Evolutionary conservation across 2,888 invertebrate genomes (phyloP).

Genomic region (Megalurothrips usitatus): DNA sequence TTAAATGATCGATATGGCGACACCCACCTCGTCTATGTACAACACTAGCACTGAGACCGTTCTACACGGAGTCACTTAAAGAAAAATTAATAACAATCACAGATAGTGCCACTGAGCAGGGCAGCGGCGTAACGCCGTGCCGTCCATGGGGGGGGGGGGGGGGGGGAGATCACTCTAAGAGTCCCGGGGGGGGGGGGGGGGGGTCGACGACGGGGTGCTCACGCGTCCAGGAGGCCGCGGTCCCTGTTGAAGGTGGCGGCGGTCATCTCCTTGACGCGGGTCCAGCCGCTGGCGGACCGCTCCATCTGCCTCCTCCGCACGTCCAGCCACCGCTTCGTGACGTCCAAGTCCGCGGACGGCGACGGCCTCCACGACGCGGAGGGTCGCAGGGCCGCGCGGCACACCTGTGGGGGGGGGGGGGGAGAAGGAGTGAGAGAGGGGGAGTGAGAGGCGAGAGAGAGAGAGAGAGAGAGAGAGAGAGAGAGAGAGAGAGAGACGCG

Average conservation of each 20-base stretch:
- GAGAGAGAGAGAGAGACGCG: no score
- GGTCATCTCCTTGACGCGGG: neutral
- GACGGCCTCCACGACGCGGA: slow-evolving; percentile 43
- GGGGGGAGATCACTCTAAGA: neutral
- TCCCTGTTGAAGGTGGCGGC: neutral
- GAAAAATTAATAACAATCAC: no score
- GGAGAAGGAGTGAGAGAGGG: no score
- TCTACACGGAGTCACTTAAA: no score
- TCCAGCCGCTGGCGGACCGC: neutral
- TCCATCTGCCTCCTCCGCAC: slow-evolving; percentile 39
- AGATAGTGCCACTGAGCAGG: no score
- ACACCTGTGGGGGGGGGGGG: slow-evolving; percentile 42
- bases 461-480: no score
- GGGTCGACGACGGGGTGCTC: no score
- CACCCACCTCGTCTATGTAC: no score
- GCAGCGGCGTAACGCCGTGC: neutral
- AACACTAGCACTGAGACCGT: no score
- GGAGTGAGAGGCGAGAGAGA: no score
- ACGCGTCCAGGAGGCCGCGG: neutral
- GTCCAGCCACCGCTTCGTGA: slow-evolving; percentile 41
- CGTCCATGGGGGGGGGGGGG: neutral
- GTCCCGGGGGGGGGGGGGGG: no score
- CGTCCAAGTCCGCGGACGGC: slow-evolving; percentile 27
- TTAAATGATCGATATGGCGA: no score
- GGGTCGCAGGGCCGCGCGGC: slow-evolving; percentile 42